Percentiles rank a stretch among this genome's conserved stretches.
Evolutionary conservation across 2,113 vertebrate species (phyloP).

Genomic region (Silurus asotus): DNA sequence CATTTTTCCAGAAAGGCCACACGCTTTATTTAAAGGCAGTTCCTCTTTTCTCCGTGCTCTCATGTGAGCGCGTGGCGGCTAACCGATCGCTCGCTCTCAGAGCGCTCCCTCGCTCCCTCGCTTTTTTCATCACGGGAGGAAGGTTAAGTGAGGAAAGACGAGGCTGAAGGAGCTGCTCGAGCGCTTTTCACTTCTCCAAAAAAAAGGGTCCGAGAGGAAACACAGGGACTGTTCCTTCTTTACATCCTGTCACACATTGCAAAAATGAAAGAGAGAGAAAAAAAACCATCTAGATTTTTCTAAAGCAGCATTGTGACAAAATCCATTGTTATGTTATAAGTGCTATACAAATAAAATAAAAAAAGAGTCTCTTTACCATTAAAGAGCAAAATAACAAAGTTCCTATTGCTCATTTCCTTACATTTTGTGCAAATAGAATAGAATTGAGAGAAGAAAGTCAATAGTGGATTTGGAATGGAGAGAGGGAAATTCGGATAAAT

Average conservation of each 20-base stretch:
- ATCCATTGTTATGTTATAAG: slow-evolving; percentile 8
- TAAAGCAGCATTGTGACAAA: no score
- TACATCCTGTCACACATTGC: not conserved
- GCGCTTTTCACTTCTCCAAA: slow-evolving; percentile 46
- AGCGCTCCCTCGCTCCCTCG: slow-evolving; percentile 19
- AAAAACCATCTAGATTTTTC: not conserved
- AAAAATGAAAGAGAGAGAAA: not conserved
- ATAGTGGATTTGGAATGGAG: not conserved
- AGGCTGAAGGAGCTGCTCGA: not conserved
- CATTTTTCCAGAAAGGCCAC: slow-evolving; percentile 37
- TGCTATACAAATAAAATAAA: not conserved
- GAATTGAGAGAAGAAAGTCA: no score
- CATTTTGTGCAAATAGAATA: not conserved
- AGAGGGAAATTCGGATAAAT: not conserved
- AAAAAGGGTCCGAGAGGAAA: slow-evolving; percentile 16
- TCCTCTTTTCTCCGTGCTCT: slow-evolving; percentile 39
- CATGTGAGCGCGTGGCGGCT: slow-evolving; percentile 8
- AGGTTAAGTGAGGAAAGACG: not conserved
- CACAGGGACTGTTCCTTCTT: slow-evolving; percentile 23
- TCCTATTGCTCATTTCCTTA: not conserved
- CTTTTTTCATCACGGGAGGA: not conserved
- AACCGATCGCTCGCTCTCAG: slow-evolving; percentile 11
- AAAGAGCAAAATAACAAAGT: not conserved
- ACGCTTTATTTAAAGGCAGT: slow-evolving; percentile 38
- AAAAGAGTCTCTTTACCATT: not conserved